Base-by-base conservation (phyloP, 2,888 invertebrate genomes). In the Chelonus formosanus region DNA sequence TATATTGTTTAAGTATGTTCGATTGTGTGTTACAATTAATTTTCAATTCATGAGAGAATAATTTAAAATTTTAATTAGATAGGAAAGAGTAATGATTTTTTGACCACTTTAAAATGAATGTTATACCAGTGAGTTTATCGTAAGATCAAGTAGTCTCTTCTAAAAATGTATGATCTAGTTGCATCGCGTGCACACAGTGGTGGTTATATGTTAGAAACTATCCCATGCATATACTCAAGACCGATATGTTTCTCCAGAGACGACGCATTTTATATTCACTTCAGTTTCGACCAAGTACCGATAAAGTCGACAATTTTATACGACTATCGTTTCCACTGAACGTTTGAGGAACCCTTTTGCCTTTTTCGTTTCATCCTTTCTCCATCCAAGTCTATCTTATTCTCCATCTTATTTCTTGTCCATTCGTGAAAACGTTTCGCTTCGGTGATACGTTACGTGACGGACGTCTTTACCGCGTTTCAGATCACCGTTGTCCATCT, bases 231-330 rank as follows among this genome's bases (percentile, higher is more conserved):
- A 40, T 54, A 47, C 57, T 63, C 61, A 63, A 62, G 65, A 62
- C 60, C 67, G 66, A 70, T 67, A 70, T 70, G 63, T 69, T 62
- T 68, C 65, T 63, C 68, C 61, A 62, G 73, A 62, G 61, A 70
- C 60, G 70, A 69, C 66, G 70, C 72, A 73, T 74, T 74, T 74
- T 72, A 74, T 70, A 73, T 74, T 74, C 74, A 74, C 74, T 74
- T 72, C 72, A 70, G 73, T 70, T 69, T 69, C 70, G 66, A 67
- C 67, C 70, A 71, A 74, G 74, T 72, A 71, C 72, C 74, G 74
- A 74, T 74, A 74, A 74, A 74, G 70, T 74, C 68, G 67, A 71
- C 70, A 73, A 72, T 73, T 74, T 74, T 73, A 74, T 74, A 73
- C 63, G 71, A 64, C 64, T 64, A 64, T 67, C 67, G 67, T 65